Evolutionary conservation across 2,113 vertebrate species (phyloP), one percentile per base, ranked within the genome.

Genomic region (Alligator sinensis): DNA sequence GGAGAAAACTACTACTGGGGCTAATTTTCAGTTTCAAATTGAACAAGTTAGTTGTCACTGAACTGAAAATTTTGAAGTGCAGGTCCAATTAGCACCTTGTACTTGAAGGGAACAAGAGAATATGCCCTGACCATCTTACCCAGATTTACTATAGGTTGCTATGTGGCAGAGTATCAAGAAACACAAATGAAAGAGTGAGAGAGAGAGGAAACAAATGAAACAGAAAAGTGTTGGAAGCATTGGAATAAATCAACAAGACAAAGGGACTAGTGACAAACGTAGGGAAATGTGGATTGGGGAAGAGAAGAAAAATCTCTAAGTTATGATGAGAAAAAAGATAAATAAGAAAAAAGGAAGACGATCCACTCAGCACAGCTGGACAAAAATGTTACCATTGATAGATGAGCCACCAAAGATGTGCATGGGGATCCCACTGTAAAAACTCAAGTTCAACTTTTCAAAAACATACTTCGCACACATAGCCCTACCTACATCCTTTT

Each of bases 291-390:
- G 4, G n/a, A 62, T 16, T 74, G 10, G 64, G 28, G 87, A 82
- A 82, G 82, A 84, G 76, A 87, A 84, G 60, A 60, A 84, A 87
- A 81, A 91, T 47, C 3, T 57, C 30, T 82, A 70, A 1, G 60
- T 83, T 80, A 76, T 66, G 13, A 64, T 72, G 25, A 77, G 61
- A n/a, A 80, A 62, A 34, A 55, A 72, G 57, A 60, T 59, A 81
- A 77, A 82, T 54, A 57, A n/a, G 11, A 86, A n/a, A 47, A 21
- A 34, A 72, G 76, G 61, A 55, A 88, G 58, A 80, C 30, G 86
- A 86, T 11, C 21, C 59, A 91, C 25, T 38, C n/a, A 28, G 11
- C 77, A 86, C 61, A 66, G 68, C 58, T 77, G 11, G 84, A 91
- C 6, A 63, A 22, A 58, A 75, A 87, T n/a, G 22, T 70, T 14